phyloP scores from a whole-genome alignment of 37 sponge, comb jelly and placozoan species.

The Spongilla lacustris region DNA sequence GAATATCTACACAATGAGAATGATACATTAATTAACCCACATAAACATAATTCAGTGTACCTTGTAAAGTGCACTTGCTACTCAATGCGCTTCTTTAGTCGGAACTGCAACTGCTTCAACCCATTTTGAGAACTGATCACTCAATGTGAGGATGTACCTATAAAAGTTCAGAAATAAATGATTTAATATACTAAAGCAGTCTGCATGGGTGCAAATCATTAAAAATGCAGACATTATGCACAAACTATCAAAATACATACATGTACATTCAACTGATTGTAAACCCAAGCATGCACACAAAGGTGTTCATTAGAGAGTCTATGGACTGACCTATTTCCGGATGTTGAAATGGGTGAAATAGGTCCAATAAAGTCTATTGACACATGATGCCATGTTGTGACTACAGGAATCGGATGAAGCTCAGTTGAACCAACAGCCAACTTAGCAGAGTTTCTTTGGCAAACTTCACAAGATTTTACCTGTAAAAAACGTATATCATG shows the following conservation, averaged over 20 bases:
- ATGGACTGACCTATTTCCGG: neutral
- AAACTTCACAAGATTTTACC: neutral
- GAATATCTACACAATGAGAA: no score
- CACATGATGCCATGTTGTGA: neutral
- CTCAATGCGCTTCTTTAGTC: neutral
- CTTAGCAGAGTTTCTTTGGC: neutral
- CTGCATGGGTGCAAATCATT: no score
- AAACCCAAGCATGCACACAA: no score
- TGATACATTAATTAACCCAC: no score
- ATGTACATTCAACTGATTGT: no score
- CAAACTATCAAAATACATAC: no score
- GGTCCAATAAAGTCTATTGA: neutral
- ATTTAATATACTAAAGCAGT: neutral
- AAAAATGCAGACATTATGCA: no score
- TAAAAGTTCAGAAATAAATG: neutral
- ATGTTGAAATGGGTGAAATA: neutral
- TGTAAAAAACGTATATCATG: neutral
- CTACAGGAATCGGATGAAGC: neutral
- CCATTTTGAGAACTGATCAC: neutral
- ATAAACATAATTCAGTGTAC: no score
- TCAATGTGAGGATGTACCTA: neutral
- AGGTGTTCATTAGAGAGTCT: no score
- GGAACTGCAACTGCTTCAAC: neutral
- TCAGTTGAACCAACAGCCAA: neutral
- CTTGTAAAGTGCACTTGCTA: no score